These are phyloP conservation scores for Oreohelix idahoensis DNA, from an alignment of 1,140 invertebrate species.

Conservation along the genomic window DNA sequence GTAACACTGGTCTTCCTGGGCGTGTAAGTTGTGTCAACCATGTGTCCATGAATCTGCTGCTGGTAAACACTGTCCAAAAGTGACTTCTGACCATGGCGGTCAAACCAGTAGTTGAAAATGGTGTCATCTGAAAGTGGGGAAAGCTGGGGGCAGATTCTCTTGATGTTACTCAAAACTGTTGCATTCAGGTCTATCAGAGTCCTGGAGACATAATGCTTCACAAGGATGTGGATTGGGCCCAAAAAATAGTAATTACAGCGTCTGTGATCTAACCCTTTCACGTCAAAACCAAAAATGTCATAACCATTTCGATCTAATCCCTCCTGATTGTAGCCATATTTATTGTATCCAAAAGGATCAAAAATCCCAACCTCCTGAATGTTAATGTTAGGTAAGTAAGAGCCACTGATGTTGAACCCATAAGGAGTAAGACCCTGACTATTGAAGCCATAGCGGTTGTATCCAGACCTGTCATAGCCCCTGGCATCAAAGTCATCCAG, in stretches of 20 bases:
- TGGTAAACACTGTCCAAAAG: constrained; percentile 53
- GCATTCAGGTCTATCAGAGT: constrained; percentile 54
- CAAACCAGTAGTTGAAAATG: constrained; percentile 60
- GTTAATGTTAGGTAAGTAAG: constrained; percentile 39
- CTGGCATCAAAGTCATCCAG: constrained; percentile 59
- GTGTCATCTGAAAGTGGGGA: constrained; percentile 52
- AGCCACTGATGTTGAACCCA: constrained; percentile 55
- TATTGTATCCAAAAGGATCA: constrained; percentile 61
- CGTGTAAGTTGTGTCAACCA: constrained; percentile 35
- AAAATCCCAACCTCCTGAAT: constrained; percentile 44
- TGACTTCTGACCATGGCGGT: constrained; percentile 51
- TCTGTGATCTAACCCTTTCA: constrained; percentile 53
- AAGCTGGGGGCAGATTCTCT: constrained; percentile 60
- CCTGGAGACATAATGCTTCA: constrained; percentile 52
- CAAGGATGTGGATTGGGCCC: constrained; percentile 60
- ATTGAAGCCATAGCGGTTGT: constrained; percentile 64
- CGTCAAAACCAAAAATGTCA: constrained; percentile 65
- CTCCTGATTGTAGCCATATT: constrained; percentile 58
- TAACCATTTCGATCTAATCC: constrained; percentile 63
- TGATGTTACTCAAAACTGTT: constrained; percentile 53
- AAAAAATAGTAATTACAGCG: constrained; percentile 60
- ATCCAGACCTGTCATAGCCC: constrained; percentile 63
- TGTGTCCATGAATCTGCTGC: constrained; percentile 41
- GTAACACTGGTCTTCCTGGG: constrained; percentile 53
- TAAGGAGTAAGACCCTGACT: constrained; percentile 53